Base-by-base conservation (phyloP, 2,797 vertebrate genomes). In the Sarcoramphus papa region DNA sequence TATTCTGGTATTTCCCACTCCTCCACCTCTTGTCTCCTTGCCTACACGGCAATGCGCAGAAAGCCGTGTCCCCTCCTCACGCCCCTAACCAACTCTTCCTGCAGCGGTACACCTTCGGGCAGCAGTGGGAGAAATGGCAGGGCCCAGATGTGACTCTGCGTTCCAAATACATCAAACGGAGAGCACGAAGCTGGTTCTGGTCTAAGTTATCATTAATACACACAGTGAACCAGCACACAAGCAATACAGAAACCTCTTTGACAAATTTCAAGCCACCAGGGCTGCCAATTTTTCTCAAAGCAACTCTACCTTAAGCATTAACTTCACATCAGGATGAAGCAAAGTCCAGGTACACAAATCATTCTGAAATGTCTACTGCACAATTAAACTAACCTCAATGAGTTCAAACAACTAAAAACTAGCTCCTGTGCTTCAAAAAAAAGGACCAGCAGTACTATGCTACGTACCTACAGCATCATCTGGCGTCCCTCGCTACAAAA, bases 31-130 rank as follows among this genome's bases (percentile, higher is more conserved):
- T 6, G 3, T 30, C 25, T 59, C 86, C 45, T 20, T 9, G 14
- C 17, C 47, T 28, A 5, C 0, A 0, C 33, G 30, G 56, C 19
- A 9, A 8, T 1, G 16, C 0, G 6, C 41, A 22, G 25, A 13
- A 27, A 53, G 48, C 30, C 4, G 20, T 3, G 5, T n/a, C 40
- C 35, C 25, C 24, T 63, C 19, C 70, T 53, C 60, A 24, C 11
- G 2, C 2, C 31, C 47, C 12, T 7, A 7, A 35, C 9, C 30
- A 3, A 7, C 17, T 14, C 14, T 14, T 57, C 35, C 22, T 4
- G 12, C 14, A 7, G 48, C 0, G 7, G 15, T 3, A 20, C 22
- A 33, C 31, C 41, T 50, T 27, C 2, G 8, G 47, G 62, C 45
- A 64, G 54, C 45, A n/a, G 45, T 2, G 31, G 21, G 28, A 88